Evolutionary conservation across 2,888 invertebrate genomes (phyloP).

Genomic region (Tyria jacobaeae): DNA sequence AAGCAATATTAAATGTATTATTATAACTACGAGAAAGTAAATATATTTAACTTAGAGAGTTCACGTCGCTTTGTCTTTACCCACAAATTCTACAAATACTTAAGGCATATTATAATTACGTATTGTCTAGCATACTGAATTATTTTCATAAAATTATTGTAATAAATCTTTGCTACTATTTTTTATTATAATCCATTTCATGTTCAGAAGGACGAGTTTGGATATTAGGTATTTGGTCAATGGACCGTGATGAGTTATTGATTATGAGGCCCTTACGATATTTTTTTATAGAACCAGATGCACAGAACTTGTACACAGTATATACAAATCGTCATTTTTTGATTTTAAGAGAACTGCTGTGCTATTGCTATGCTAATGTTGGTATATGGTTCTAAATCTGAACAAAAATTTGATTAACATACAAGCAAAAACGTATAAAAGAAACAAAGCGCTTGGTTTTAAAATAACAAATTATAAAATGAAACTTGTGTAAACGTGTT

Average conservation of each 20-base stretch:
- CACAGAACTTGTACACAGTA: too few species aligned
- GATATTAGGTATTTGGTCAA: constrained; percentile 9
- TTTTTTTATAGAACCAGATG: too few species aligned
- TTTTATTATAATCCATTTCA: constrained; percentile 3
- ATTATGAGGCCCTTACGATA: not conserved
- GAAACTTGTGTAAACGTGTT: too few species aligned
- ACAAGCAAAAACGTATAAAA: too few species aligned
- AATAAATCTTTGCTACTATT: constrained; percentile 25
- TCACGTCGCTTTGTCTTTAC: constrained; percentile 20
- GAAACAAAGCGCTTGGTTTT: too few species aligned
- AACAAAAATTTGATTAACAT: too few species aligned
- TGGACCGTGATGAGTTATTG: not conserved
- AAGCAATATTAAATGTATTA: constrained; percentile 18
- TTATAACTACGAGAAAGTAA: constrained; percentile 18
- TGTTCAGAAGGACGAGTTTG: not conserved
- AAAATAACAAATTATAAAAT: too few species aligned
- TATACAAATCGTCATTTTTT: too few species aligned
- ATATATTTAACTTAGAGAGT: constrained; percentile 21
- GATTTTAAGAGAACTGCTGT: too few species aligned
- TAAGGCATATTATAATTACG: constrained; percentile 22
- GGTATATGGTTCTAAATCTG: too few species aligned
- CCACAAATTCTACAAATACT: constrained; percentile 27
- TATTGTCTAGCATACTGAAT: constrained; percentile 23
- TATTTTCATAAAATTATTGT: constrained; percentile 23
- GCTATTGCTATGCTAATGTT: too few species aligned